Base-by-base conservation (phyloP, 2,797 vertebrate genomes). In the Discoglossus pictus region DNA sequence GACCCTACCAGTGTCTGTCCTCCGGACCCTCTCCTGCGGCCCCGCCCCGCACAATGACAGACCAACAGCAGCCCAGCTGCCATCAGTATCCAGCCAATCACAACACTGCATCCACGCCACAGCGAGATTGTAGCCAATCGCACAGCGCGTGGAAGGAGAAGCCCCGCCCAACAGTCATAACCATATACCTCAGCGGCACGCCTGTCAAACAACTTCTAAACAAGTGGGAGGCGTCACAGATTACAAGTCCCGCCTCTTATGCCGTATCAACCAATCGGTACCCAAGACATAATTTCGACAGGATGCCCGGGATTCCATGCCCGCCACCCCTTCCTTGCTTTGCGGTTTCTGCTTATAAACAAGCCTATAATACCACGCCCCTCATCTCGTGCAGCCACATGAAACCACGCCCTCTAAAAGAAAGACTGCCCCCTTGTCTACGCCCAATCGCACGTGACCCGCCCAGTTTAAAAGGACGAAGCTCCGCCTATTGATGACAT, bases 61-160 rank as follows among this genome's bases (percentile, higher is more conserved):
- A 31, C 4, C 27, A 31, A 8, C 27, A 31, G 44, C 44, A 35
- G 59, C 59, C 59, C 58, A 43, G 59, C 16, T 61, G 48, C n/a
- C 31, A 7, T 21, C 43, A 2, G 7, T 31, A 1, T 13, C 9
- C 59, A 25, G 3, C 59, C 58, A 61, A 61, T 61, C 43, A 48
- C 17, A n/a, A 31, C 6, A 3, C 2, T 11, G 7, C 7, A 2
- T 21, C 4, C 27, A 2, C 13, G 4, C 13, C 23, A 6, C 2
- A n/a, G 8, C 38, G 16, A 13, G 7, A 12, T 21, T 2, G 7
- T 31, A 11, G 18, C 58, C 59, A 61, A 61, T 61, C 31, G 25
- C 20, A 48, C 0, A 2, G 1, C 4, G 13, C 23, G 13, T 44
- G 38, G 20, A 31, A 48, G 59, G 48, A 12, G 8, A 4, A 4